Evolutionary conservation across 2,113 vertebrate genomes (phyloP), one percentile per base, ranked within the genome.

Genomic region (Globicephala melas): DNA sequence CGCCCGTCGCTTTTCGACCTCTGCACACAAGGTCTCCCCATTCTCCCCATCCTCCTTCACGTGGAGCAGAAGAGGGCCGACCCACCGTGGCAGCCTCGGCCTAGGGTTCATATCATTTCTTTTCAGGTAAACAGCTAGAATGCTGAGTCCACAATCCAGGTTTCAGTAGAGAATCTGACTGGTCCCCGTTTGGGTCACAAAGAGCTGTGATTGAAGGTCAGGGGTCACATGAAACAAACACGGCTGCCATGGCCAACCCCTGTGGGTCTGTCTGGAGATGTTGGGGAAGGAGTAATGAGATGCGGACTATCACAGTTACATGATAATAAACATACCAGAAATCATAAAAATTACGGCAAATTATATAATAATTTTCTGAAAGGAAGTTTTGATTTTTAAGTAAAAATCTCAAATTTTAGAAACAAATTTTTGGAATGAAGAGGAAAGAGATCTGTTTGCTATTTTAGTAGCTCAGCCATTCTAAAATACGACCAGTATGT

Each of bases 291-390:
- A 55, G 31, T 2, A 21, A 4, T 0, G 5, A 1, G 5, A 25
- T 2, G 1, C 1, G 25, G 53, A 44, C 11, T 0, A 2, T 10
- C 12, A 1, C 9, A 9, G 12, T n/a, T 1, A 14, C 77, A 53
- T 2, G 8, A 9, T 65, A 15, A 44, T 5, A 47, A 0, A 20
- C 70, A 14, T 26, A 28, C 1, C 50, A n/a, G 5, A 20, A 7
- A 68, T n/a, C 33, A 44, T 25, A 60, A n/a, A 67, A 23, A 63
- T 7, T 33, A 86, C 1, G 18, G 44, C 20, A 14, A 68, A 50
- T 1, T 14, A 23, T 6, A 31, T 1, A 71, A 5, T 1, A 18
- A 6, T 18, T 55, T 88, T 28, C 25, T 55, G 2, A 60, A 41
- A 94, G 26, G 28, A 79, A 73, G 63, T 85, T 44, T 44, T 53